Conservation (phyloP, 2,888 invertebrate genomes). For the Catocala nupta region DNA sequence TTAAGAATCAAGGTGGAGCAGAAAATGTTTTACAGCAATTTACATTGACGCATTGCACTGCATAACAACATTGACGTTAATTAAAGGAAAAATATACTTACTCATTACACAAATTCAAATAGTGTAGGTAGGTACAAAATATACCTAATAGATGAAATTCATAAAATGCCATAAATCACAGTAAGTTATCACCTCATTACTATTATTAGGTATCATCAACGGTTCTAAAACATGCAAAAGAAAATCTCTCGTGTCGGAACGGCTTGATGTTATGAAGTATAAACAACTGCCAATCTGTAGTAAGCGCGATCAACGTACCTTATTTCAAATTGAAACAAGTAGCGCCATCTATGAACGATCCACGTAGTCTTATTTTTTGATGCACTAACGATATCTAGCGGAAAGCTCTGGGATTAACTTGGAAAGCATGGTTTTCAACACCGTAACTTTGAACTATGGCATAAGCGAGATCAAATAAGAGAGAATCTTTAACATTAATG, state of each 20-base stretch:
- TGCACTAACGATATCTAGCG: slow-evolving; percentile 60
- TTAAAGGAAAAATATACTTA: slow-evolving; percentile 16
- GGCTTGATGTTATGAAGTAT: background rate
- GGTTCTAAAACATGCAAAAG: background rate
- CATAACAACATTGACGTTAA: slow-evolving; percentile 27
- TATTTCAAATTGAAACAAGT: slow-evolving; percentile 47
- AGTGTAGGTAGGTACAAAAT: no score
- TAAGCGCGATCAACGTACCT: background rate
- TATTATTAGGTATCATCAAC: background rate
- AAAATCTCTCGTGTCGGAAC: slow-evolving; percentile 1
- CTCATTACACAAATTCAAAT: no score
- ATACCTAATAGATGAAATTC: background rate
- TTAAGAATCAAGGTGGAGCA: slow-evolving; percentile 42
- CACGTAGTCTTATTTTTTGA: slow-evolving; percentile 20
- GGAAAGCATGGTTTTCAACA: slow-evolving; percentile 11
- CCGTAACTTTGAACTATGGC: background rate
- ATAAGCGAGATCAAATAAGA: no score
- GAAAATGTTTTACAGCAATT: slow-evolving; percentile 35
- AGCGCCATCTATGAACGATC: slow-evolving; percentile 65
- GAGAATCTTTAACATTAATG: no score
- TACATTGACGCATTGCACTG: slow-evolving; percentile 16
- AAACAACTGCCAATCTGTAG: no score
- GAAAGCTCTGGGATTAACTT: slow-evolving; percentile 54
- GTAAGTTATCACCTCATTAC: slow-evolving; percentile 5
- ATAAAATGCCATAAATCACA: background rate